Evolutionary conservation across 2,888 invertebrate genomes (phyloP), one percentile per base, ranked within the genome.

Genomic region (Odontocerum albicorne): DNA sequence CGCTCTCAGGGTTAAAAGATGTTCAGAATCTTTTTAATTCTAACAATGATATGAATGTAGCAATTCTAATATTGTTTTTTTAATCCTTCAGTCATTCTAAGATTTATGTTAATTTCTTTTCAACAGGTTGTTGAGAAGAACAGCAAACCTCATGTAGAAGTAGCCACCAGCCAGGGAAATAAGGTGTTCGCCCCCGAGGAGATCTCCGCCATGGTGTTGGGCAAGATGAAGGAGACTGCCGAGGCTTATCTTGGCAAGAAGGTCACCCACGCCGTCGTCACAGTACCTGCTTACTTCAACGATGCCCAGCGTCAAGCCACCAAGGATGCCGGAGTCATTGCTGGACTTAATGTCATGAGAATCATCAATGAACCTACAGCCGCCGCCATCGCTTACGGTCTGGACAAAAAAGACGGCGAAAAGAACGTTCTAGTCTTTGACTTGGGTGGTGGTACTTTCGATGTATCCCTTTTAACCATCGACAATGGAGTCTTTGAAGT

Each of bases 251-350:
- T 97, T 49, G 96, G 96, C 63, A 96, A 97, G 76, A 94, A 80
- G 70, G 80, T 83, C 12, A 85, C 84, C 1, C 85, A 90, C 67
- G 93, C 93, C 58, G 83, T 84, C 12, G 94, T 96, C 38, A 96
- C 96, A 1, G 96, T 96, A 1, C 96, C 96, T 4, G 96, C 96
- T 19, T 99, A 99, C 74, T 99, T 99, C 86, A 99, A 99, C 69
- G 98, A 99, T 74, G 98, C 97, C 62, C 99, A 99, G 75, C 87
- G 99, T 76, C 98, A 98, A 74, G 97, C 97, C 20, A 98, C 97
- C 52, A 97, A 97, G 71, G 99, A 99, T 75, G 99, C 99, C 63
- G 99, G 98, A 65, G 87, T 87, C 44, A 98, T 98, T 71, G 92
- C 98, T 64, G 89, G 96, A 49, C 81, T 96, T 49, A 86, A 86